Evolutionary conservation across 2,113 vertebrate species (phyloP).

Genomic region (Ochotona princeps): DNA sequence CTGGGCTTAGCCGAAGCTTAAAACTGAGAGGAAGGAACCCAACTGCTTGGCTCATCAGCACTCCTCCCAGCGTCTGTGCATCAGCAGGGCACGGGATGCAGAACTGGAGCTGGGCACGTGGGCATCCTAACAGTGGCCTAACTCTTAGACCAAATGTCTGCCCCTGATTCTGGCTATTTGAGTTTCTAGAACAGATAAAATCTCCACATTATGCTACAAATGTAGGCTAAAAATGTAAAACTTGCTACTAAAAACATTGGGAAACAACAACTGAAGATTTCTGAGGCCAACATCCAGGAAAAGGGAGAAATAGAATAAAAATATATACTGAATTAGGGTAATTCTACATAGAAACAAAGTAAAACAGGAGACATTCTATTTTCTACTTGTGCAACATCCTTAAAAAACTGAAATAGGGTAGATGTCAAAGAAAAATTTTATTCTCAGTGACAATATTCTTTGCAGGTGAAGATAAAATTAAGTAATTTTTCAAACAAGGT

Average conservation of each 20-base stretch:
- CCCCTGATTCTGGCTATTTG: not conserved
- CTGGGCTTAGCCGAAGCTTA: too few relatives aligned
- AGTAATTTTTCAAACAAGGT: not conserved
- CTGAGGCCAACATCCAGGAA: not conserved
- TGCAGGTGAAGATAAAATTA: conserved; percentile 11
- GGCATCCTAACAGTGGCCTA: too few relatives aligned
- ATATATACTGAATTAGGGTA: not conserved
- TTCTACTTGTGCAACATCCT: not conserved
- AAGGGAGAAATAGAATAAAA: not conserved
- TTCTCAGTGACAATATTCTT: not conserved
- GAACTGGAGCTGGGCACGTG: too few relatives aligned
- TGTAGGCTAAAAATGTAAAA: not conserved
- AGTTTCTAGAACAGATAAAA: not conserved
- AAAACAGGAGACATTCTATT: not conserved
- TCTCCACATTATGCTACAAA: not conserved
- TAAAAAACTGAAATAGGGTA: not conserved
- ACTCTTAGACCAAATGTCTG: too few relatives aligned
- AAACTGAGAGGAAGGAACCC: too few relatives aligned
- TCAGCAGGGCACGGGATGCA: too few relatives aligned
- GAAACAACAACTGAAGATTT: not conserved
- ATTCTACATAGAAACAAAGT: not conserved
- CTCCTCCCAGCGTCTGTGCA: too few relatives aligned
- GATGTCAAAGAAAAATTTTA: not conserved
- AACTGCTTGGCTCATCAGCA: too few relatives aligned
- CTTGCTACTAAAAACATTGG: not conserved